A percentile compares a stretch with the other conserved stretches of the same genome.
These are phyloP conservation scores for Drosophila jambulina DNA, from an alignment of 1,140 invertebrate species.

Conservation along the genomic window DNA sequence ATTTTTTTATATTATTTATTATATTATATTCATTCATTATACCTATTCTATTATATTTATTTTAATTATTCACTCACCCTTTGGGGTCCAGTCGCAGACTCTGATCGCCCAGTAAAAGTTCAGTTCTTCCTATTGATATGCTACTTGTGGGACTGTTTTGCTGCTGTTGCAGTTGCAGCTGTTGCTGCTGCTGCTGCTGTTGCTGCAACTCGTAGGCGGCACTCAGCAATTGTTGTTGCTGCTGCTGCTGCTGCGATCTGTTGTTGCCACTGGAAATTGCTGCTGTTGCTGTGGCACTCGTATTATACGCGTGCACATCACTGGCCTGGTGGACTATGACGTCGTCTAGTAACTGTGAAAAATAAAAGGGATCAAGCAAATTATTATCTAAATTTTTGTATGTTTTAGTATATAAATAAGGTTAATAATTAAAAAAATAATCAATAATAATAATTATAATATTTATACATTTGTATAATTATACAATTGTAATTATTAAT, in stretches of 20 bases:
- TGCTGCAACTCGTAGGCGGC: constrained; percentile 52
- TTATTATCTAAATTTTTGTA: neutral
- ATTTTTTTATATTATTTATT: neutral
- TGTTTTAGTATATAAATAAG: neutral
- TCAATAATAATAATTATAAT: too few relatives aligned
- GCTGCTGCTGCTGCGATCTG: constrained; percentile 39
- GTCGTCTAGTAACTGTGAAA: constrained; percentile 81
- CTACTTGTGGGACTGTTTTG: constrained; percentile 82
- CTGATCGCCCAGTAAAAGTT: constrained; percentile 84
- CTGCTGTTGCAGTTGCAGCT: constrained; percentile 47
- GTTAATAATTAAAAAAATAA: neutral
- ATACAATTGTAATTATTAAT: too few relatives aligned
- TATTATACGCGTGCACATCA: constrained; percentile 53
- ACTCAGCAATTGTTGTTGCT: constrained; percentile 58
- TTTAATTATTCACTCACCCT: constrained; percentile 57
- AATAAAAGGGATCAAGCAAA: neutral
- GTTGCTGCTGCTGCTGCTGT: constrained; percentile 38
- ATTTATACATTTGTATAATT: too few relatives aligned
- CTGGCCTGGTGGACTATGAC: constrained; percentile 73
- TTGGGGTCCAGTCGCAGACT: constrained; percentile 68
- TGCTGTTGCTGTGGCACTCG: constrained; percentile 37
- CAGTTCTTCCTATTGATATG: constrained; percentile 85
- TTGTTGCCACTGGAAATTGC: constrained; percentile 25
- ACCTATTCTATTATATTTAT: neutral
- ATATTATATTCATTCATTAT: too few relatives aligned